Evolutionary conservation across 2,113 vertebrate species (phyloP).

Genomic region (Gadus macrocephalus): DNA sequence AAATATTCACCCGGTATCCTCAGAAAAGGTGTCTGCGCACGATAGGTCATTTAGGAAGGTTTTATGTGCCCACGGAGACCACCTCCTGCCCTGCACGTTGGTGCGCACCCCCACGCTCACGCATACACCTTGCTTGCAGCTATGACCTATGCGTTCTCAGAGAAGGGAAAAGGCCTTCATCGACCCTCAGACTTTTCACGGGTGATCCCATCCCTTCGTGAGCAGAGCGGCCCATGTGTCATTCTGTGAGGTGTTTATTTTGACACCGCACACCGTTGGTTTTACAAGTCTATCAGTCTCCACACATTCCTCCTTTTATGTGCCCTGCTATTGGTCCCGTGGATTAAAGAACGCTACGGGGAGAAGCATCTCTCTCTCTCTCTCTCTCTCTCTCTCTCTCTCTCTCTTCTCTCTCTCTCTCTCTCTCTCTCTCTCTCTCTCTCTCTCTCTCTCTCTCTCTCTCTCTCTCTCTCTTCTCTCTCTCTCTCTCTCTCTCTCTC

Average conservation of each 20-base stretch:
- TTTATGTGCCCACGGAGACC: too few species aligned
- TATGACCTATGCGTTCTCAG: too few species aligned
- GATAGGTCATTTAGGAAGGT: background rate
- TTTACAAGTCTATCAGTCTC: slow-evolving; percentile 35
- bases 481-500: slow-evolving; percentile 14
- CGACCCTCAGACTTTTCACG: too few species aligned
- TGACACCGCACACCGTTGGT: slow-evolving; percentile 28
- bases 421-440: background rate
- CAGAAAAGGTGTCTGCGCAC: slow-evolving; percentile 31
- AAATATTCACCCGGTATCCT: slow-evolving; percentile 63
- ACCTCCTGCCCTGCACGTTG: too few species aligned
- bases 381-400: slow-evolving; percentile 28
- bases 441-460: background rate
- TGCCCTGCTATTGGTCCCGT: background rate
- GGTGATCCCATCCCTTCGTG: background rate
- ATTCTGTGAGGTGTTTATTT: slow-evolving; percentile 44
- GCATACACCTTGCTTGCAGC: too few species aligned
- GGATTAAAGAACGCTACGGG: slow-evolving; percentile 26
- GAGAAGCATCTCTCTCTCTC: slow-evolving; percentile 23
- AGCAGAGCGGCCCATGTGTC: slow-evolving; percentile 37
- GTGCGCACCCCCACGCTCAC: too few species aligned
- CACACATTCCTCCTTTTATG: background rate
- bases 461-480: slow-evolving; percentile 21
- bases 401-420: background rate
- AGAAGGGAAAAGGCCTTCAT: too few species aligned